These are phyloP conservation scores for Helobdella robusta DNA, from an alignment of 2,888 invertebrate species.

Conservation along the genomic window DNA sequence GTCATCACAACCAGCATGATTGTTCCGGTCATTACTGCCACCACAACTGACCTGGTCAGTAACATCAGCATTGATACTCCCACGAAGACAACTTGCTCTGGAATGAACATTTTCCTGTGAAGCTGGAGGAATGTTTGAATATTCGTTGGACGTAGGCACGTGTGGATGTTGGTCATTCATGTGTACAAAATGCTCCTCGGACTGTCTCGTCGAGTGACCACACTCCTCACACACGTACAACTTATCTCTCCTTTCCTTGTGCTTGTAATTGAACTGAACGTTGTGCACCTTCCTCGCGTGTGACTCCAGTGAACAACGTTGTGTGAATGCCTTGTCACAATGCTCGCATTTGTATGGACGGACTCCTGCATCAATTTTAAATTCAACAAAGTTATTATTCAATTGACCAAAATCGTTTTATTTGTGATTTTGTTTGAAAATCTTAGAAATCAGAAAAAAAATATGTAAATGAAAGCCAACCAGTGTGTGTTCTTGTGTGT, in stretches of 20 bases:
- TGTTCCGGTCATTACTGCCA: background rate
- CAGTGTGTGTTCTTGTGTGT: slow-evolving; percentile 97
- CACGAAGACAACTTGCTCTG: background rate
- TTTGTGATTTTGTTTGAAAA: too few species aligned
- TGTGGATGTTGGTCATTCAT: slow-evolving; percentile 62
- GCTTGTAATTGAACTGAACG: slow-evolving; percentile 87
- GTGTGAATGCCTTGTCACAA: slow-evolving; percentile 97
- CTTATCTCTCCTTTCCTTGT: slow-evolving; percentile 75
- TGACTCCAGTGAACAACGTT: slow-evolving; percentile 96
- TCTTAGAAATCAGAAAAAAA: background rate
- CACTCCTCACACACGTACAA: slow-evolving; percentile 99
- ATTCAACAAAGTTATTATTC: slow-evolving; percentile 15
- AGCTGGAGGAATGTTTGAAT: too few species aligned
- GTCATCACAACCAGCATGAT: background rate
- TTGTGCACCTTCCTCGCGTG: slow-evolving; percentile 96
- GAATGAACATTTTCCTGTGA: too few species aligned
- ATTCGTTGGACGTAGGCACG: too few species aligned
- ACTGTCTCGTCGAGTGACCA: slow-evolving; percentile 91
- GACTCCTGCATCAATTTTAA: slow-evolving; percentile 58
- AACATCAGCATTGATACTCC: background rate
- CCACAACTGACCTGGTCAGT: background rate
- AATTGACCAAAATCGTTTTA: too few species aligned
- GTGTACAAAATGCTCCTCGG: slow-evolving; percentile 88
- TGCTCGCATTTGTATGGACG: slow-evolving; percentile 95
- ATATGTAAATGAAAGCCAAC: slow-evolving; percentile 42